Evolutionary conservation across 2,888 invertebrate species (phyloP), one percentile per base, ranked within the genome.

Genomic region (Heliconius aoede): DNA sequence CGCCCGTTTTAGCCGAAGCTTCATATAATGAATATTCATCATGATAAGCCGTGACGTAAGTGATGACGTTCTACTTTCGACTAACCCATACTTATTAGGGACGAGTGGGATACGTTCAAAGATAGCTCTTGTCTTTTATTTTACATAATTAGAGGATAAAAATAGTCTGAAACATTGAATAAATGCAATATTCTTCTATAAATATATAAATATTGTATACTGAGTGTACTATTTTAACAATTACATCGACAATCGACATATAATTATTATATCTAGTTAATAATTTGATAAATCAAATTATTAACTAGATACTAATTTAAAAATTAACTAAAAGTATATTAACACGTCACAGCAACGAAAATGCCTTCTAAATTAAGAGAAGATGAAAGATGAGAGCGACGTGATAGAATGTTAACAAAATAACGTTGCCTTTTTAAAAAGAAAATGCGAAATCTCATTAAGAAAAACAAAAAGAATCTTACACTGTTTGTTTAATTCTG

Each of bases 51-150:
- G 68, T 82, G 81, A 81, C 83, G 81, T 79, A 80, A 80, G 76
- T 36, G 73, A 68, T 83, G 82, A 82, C 82, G 80, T 81, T 82
- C 71, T 9, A 60, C 24, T 58, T 21, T 36, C 24, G 60, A 55
- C 75, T 69, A 69, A 61, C 77, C 71, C 73, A 62, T 26, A 24
- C 24, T 60, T 32, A 36, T 36, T 32, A 72, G 36, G 64, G 58
- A 21, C 60, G 36, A 58, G 32, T 32, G 55, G 26, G 18, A 51
- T 69, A 28, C 58, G 32, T 71, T 60, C 36, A 32, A 72, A 36
- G 58, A 32, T 15, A 71, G n/a, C 36, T 71, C 58, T 51, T 55
- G 30, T n/a, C 1, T n/a, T n/a, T 69, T 24, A 67, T 51, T 69
- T 51, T 69, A n/a, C 24, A 69, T 21, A 46, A 30, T 51, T 7